phyloP scores from a whole-genome alignment of 2,113 vertebrate genomes.

The Ancistrus triradiatus region DNA sequence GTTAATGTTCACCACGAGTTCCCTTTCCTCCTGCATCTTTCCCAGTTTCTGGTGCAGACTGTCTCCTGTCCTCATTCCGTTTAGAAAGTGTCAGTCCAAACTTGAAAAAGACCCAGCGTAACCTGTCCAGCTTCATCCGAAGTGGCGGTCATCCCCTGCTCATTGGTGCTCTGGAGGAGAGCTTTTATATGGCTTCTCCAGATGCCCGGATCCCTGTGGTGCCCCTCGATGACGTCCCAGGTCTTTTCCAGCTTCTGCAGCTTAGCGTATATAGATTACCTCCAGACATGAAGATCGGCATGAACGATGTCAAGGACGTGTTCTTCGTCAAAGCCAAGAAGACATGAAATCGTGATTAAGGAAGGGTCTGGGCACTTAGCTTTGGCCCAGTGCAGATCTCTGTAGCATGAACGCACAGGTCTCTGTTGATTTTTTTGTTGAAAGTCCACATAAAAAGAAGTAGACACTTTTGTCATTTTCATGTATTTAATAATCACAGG shows the following conservation, averaged over 20 bases:
- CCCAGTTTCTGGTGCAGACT: conserved; percentile 69
- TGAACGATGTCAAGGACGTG: conserved; percentile 83
- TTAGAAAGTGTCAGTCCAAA: conserved; percentile 90
- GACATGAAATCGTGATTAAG: too few species aligned
- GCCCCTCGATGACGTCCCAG: conserved; percentile 71
- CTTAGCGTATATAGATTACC: conserved; percentile 81
- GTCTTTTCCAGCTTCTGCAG: conserved; percentile 72
- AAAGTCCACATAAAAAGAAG: too few species aligned
- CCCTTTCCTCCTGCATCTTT: conserved; percentile 60
- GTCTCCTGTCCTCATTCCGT: conserved; percentile 87
- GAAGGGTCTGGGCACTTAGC: too few species aligned
- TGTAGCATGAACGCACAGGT: too few species aligned
- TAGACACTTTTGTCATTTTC: too few species aligned
- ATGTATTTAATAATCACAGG: too few species aligned
- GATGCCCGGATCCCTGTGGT: conserved; percentile 77
- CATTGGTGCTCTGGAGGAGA: conserved; percentile 86
- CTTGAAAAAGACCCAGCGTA: conserved; percentile 73
- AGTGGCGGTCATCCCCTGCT: conserved; percentile 79
- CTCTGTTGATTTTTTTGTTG: too few species aligned
- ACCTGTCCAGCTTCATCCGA: conserved; percentile 75
- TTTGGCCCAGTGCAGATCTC: too few species aligned
- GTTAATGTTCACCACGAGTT: conserved; percentile 79
- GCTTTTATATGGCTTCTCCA: conserved; percentile 83
- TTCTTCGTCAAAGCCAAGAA: conserved; percentile 88
- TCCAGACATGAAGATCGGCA: conserved; percentile 75